phyloP scores from a whole-genome alignment of 2,888 invertebrate genomes.

The Proisotoma minuta region DNA sequence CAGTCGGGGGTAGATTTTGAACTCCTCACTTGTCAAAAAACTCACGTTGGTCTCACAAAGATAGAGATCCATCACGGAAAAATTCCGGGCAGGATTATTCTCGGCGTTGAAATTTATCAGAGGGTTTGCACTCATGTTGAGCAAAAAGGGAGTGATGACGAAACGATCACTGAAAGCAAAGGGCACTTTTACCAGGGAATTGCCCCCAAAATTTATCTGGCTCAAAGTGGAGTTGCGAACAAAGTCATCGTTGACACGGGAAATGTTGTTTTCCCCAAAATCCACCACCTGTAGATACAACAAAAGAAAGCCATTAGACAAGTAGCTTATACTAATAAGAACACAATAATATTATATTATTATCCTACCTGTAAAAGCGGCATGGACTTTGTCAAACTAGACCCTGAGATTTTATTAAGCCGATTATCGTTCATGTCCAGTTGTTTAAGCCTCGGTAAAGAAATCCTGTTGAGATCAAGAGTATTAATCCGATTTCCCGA shows the following conservation, averaged over 20 bases:
- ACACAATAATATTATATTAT: background rate
- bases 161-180: constrained; percentile 66
- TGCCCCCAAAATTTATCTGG: constrained; percentile 68
- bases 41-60: constrained; percentile 74
- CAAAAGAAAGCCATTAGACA: too few relatives aligned
- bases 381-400: constrained; percentile 69
- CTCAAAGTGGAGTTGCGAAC: constrained; percentile 62
- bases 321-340: background rate
- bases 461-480: constrained; percentile 71
- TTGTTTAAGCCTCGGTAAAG: constrained; percentile 67
- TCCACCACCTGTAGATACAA: constrained; percentile 58
- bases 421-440: constrained; percentile 70
- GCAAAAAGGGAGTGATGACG: constrained; percentile 64
- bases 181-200: constrained; percentile 74
- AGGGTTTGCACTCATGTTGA: constrained; percentile 80
- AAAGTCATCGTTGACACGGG: constrained; percentile 74
- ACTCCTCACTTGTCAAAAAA: constrained; percentile 77
- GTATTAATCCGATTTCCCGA: constrained; percentile 53
- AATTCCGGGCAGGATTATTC: constrained; percentile 64
- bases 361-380: constrained; percentile 62
- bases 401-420: constrained; percentile 58
- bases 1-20: constrained; percentile 73
- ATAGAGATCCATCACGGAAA: constrained; percentile 74
- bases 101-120: constrained; percentile 67
- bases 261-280: constrained; percentile 68